These are phyloP conservation scores for Calosoma granatense DNA, from an alignment of 1,140 invertebrate genomes.

Conservation along the genomic window DNA sequence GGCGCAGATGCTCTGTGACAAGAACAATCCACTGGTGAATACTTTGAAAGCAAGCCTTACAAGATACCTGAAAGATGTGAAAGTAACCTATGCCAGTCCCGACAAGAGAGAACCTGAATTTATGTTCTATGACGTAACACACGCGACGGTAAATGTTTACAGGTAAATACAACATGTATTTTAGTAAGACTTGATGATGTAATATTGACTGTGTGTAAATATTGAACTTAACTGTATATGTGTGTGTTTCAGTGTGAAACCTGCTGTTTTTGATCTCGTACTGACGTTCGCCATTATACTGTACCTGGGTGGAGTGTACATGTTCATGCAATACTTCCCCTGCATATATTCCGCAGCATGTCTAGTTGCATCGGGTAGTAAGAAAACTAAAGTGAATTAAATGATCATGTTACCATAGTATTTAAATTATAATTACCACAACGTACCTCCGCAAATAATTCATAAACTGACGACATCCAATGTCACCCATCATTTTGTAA, in stretches of 20 bases:
- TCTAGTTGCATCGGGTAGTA: constrained; percentile 9
- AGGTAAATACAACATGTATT: constrained; percentile 47
- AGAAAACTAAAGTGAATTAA: background rate
- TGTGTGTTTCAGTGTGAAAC: constrained; percentile 75
- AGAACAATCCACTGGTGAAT: constrained; percentile 51
- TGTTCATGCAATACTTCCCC: constrained; percentile 66
- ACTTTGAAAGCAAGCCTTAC: constrained; percentile 62
- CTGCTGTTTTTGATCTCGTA: constrained; percentile 93
- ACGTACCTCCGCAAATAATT: too few relatives aligned
- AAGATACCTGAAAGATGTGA: constrained; percentile 67
- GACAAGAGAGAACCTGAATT: constrained; percentile 89
- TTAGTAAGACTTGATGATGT: too few relatives aligned
- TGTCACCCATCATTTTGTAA: background rate
- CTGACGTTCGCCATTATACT: constrained; percentile 73
- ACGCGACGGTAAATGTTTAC: constrained; percentile 74
- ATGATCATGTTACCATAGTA: background rate
- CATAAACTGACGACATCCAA: too few relatives aligned
- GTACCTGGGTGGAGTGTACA: constrained; percentile 75
- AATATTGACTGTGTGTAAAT: too few relatives aligned
- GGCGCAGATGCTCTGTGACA: constrained; percentile 58
- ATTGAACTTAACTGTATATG: too few relatives aligned
- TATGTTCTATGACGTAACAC: constrained; percentile 76
- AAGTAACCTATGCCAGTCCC: constrained; percentile 53
- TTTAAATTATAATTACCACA: background rate
- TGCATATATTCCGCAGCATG: constrained; percentile 35